Base-by-base conservation (phyloP, 2,113 vertebrate genomes). In the Asarcornis scutulata region DNA sequence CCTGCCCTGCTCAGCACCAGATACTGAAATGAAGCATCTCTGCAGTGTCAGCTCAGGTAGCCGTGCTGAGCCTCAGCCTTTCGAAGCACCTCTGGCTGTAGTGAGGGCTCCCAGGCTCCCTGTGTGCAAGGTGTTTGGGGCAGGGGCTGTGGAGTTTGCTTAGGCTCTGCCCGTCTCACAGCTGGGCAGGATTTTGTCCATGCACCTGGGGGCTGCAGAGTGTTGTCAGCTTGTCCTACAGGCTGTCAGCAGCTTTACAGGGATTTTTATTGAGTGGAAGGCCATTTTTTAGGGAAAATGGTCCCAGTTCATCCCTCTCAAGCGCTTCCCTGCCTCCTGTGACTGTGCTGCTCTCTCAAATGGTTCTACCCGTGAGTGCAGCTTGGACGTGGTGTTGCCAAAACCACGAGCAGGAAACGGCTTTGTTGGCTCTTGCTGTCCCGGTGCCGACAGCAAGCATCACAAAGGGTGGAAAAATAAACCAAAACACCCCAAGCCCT, bases 331-430 rank as follows among this genome's bases (percentile, higher is more conserved):
- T 32, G 32, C 18, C n/a, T 40, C 55, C 60, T 42, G 48, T 9
- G 14, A 29, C 21, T 31, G 9, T 6, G 0, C 16, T 9, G 53
- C 17, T 16, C 58, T 55, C 62, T 21, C 66, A 9, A 3, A 0
- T 0, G 14, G 1, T 23, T 82, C 68, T 74, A 50, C 42, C 29
- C 31, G 18, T 2, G 56, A 34, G 15, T 1, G 60, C 60, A 48
- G 29, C 36, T 58, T 8, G 48, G 23, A 16, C 1, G 0, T 13
- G 59, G 29, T 1, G 0, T 6, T 17, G 44, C 60, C 12, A 6
- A 83, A 68, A 53, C 36, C 17, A 40, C 81, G 66, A 3, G n/a
- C 55, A 20, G 64, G 55, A 34, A n/a, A 2, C 17, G 40, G 15
- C 25, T 22, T 22, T 6, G 21, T 27, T 29, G 84, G 34, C 26